These are phyloP conservation scores for Anoplophora glabripennis DNA, from an alignment of 1,140 invertebrate genomes.

Conservation along the genomic window DNA sequence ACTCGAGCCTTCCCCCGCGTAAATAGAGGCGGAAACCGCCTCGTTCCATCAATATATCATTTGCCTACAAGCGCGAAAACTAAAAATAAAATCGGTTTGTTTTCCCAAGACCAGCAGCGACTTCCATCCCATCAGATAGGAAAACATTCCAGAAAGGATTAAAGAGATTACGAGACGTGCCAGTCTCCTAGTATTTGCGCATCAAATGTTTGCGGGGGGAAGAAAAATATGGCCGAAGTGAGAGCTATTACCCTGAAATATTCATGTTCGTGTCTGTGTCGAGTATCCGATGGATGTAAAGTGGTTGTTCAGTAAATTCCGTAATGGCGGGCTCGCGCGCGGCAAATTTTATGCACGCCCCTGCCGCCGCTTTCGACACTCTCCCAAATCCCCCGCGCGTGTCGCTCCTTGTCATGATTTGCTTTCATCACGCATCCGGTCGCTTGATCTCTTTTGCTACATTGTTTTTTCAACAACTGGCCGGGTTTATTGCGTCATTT, in stretches of 20 bases:
- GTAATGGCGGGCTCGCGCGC: not conserved
- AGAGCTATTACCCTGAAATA: constrained; percentile 25
- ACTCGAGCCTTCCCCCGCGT: not conserved
- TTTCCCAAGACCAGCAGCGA: not conserved
- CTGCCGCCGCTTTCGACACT: constrained; percentile 6
- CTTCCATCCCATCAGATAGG: constrained; percentile 4
- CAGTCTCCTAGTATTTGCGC: constrained; percentile 12
- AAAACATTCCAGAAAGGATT: constrained; percentile 17
- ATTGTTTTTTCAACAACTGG: too few species aligned
- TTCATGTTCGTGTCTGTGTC: constrained; percentile 27
- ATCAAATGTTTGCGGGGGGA: constrained; percentile 11
- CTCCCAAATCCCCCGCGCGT: constrained; percentile 6
- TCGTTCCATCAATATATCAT: not conserved
- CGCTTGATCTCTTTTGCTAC: not conserved
- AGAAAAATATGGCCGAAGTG: constrained; percentile 11
- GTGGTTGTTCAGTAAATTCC: constrained; percentile 20
- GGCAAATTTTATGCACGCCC: constrained; percentile 1
- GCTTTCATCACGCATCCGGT: not conserved
- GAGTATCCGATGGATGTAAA: constrained; percentile 22
- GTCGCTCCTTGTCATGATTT: constrained; percentile 2
- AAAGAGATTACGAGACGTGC: constrained; percentile 19
- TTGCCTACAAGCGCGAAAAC: too few species aligned
- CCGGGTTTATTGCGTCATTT: too few species aligned
- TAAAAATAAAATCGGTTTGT: constrained; percentile 4
- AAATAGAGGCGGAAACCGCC: not conserved